Base-by-base conservation (phyloP, 1,140 invertebrate genomes). In the Acromyrmex heyeri region DNA sequence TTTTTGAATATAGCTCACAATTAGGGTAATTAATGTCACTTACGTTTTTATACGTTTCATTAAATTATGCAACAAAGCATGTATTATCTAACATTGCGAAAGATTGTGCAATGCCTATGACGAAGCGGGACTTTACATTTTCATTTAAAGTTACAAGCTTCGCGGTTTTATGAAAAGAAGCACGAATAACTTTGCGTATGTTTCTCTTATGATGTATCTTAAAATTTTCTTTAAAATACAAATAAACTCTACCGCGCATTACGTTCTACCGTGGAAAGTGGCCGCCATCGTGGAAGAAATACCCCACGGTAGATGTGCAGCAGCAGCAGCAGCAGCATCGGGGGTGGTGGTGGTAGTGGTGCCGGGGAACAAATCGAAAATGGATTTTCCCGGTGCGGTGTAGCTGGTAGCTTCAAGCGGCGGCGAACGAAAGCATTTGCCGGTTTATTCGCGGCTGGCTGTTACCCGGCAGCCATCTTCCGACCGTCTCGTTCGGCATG, bases 391-490 rank as follows among this genome's bases (percentile, higher is more conserved):
- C 73, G 87, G 64, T 75, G 55, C 79, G 79, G 69, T 73, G 67
- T 18, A 72, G 59, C 65, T 89, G 86, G 87, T 89, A 79, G 61
- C 86, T 73, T 30, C 65, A 64, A 87, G 89, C 86, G 75, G 38
- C 88, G 55, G 65, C 81, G 88, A 85, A 87, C 69, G 90, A 89
- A 89, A 90, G 88, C 92, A 91, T 93, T 93, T 90, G 79, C 87
- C 91, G 88, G 92, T 93, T 94, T 93, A 90, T 91, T 90, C 91
- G 89, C 77, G 85, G 89, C 76, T 85, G 86, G 91, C 87, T 88
- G 88, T 91, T 92, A 91, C 86, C 75, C 91, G 90, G 92, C 91
- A 82, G 91, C 93, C 93, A 93, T 94, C 87, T 93, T 93, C 89
- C 73, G 73, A 81, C 86, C 89, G 85, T 88, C 89, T 88, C 87